Conservation (phyloP, 2,888 invertebrate species). For the Lycophotia porphyrea region DNA sequence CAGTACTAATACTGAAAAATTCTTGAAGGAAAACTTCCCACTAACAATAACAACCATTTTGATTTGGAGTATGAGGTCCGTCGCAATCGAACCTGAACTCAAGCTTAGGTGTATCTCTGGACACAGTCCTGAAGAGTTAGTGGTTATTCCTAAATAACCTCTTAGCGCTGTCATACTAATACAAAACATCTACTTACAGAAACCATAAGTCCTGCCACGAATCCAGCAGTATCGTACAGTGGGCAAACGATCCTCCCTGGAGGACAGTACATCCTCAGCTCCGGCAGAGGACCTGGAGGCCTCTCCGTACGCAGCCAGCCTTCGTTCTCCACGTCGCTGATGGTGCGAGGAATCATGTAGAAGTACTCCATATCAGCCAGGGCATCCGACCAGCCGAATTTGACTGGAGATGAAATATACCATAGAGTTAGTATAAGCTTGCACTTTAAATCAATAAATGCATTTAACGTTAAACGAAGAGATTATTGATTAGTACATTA, state of each 20-base stretch:
- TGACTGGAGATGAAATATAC: slow-evolving; percentile 72
- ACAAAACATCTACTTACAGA: slow-evolving; percentile 77
- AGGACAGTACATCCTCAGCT: slow-evolving; percentile 85
- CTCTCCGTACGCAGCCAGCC: slow-evolving; percentile 83
- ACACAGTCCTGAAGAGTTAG: background rate
- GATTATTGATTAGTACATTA: background rate
- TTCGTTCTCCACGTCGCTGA: slow-evolving; percentile 79
- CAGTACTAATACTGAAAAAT: background rate
- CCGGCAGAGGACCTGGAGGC: slow-evolving; percentile 79
- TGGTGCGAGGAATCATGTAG: slow-evolving; percentile 84
- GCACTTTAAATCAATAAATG: background rate
- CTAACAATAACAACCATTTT: background rate
- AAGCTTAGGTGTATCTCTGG: background rate
- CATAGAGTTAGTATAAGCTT: background rate
- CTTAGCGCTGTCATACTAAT: background rate
- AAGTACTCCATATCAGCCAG: slow-evolving; percentile 85
- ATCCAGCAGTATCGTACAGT: slow-evolving; percentile 84
- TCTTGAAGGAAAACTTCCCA: background rate
- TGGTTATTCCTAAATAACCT: background rate
- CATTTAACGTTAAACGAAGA: background rate
- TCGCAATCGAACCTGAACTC: background rate
- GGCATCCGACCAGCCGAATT: slow-evolving; percentile 87
- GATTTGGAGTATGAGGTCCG: background rate
- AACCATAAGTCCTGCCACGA: slow-evolving; percentile 85
- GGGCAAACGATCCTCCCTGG: slow-evolving; percentile 82